Evolutionary conservation across 2,113 vertebrate genomes (phyloP).

Genomic region (Stomatorhinus ivindoensis): DNA sequence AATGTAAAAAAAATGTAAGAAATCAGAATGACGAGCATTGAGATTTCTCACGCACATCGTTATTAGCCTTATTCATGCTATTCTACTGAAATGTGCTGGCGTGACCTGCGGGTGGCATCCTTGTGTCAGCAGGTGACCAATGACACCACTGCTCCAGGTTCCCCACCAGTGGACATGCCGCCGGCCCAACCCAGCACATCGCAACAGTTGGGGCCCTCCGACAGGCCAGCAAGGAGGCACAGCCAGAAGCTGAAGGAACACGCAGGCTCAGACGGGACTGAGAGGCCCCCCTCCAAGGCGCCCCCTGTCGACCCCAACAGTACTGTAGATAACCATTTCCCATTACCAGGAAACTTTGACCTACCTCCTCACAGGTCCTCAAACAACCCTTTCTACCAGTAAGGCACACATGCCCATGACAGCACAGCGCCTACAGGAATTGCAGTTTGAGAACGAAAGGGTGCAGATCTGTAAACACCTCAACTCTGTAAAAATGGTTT

Average conservation of each 20-base stretch:
- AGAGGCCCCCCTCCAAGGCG: background rate
- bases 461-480: background rate
- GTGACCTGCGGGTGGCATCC: background rate
- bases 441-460: background rate
- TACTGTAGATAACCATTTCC: background rate
- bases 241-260: background rate
- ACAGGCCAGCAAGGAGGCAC: background rate
- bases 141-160: slow-evolving; percentile 8
- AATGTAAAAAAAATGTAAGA: background rate
- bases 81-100: background rate
- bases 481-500: background rate
- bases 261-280: background rate
- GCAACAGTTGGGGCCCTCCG: background rate
- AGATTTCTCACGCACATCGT: background rate
- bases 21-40: background rate
- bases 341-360: slow-evolving; percentile 15
- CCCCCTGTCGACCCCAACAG: background rate
- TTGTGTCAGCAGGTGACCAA: slow-evolving; percentile 26
- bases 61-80: background rate
- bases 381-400: slow-evolving; percentile 3
- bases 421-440: background rate
- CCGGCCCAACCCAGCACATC: background rate
- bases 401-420: background rate
- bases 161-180: background rate
- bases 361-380: background rate